Base-by-base conservation (phyloP, 2,888 invertebrate species). In the Psococerastis gibbosa region DNA sequence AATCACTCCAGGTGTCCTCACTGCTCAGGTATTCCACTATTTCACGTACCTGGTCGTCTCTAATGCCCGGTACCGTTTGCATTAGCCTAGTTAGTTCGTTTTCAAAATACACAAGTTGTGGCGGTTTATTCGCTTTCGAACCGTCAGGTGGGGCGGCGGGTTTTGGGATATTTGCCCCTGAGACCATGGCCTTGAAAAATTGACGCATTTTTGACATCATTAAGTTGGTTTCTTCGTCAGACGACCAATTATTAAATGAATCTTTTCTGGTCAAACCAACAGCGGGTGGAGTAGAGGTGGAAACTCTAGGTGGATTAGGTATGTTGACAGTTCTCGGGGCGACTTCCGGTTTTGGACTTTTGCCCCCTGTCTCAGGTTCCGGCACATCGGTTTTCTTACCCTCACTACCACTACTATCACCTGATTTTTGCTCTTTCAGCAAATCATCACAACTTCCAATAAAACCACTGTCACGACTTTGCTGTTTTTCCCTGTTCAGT, bases 131-230 rank as follows among this genome's bases (percentile, higher is more conserved):
- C 20, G 77, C 45, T 42, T 22, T 46, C 42, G 15, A 27, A 22
- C 41, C 16, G 32, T 32, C 31, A 2, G 27, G 41, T 38, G 5
- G 16, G n/a, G 20, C 20, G 6, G 20, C n/a, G 35, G 75, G 75
- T 35, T 70, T 67, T 48, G 70, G 69, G 1, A 72, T 69, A 11
- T 27, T 27, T 27, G 27, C 11, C 27, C 27, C 27, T 27, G 80
- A 81, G n/a, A 88, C 76, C 70, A 89, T 79, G 42, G 84, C 85
- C 62, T 87, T 88, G 61, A 89, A 87, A 60, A 89, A 87, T 54
- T 85, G 84, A 2, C 87, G 69, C 84, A 89, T 85, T 65, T 87
- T 88, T 31, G 81, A 83, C 88, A 89, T 89, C 88, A 89, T 89
- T 35, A 88, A 64, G 60, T 89, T 89, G 2, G 88, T 89, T 64